Percentiles rank a stretch among this genome's conserved stretches.
Evolutionary conservation across 2,113 vertebrate species (phyloP).

Genomic region (Spea multiplicata): DNA sequence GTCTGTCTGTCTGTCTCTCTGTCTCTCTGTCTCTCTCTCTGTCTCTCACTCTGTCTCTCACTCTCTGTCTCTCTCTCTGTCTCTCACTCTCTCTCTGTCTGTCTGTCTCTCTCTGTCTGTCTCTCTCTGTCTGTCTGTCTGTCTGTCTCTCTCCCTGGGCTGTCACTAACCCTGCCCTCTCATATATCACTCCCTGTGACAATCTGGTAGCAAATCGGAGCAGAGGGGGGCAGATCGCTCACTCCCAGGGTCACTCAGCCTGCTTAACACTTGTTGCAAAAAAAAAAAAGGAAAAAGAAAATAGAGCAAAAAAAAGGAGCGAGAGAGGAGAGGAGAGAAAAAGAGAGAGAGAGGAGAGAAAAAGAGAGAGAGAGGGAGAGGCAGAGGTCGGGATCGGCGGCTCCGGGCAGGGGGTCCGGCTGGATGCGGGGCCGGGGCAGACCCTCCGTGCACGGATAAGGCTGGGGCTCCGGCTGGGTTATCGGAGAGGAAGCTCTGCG

Average conservation of each 20-base stretch:
- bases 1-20: too few species aligned
- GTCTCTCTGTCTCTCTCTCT: too few species aligned
- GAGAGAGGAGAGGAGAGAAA: not conserved
- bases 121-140: too few species aligned
- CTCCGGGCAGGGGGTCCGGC: slow-evolving; percentile 5
- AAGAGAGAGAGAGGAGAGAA: not conserved
- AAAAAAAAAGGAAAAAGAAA: slow-evolving; percentile 50
- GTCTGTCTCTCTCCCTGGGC: slow-evolving; percentile 46
- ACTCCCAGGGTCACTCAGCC: slow-evolving; percentile 60
- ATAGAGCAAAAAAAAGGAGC: not conserved
- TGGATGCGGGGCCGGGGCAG: not conserved
- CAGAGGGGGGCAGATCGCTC: slow-evolving; percentile 66
- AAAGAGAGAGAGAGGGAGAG: slow-evolving; percentile 22
- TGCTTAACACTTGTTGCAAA: slow-evolving; percentile 73
- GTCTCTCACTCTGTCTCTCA: too few species aligned
- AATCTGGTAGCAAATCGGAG: slow-evolving; percentile 64
- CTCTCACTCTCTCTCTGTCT: too few species aligned
- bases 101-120: too few species aligned
- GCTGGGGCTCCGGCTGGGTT: not conserved
- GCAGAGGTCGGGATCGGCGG: too few species aligned
- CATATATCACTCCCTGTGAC: slow-evolving; percentile 65
- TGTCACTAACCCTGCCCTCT: slow-evolving; percentile 60
- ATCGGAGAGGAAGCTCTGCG: not conserved
- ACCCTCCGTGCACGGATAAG: not conserved
- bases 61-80: too few species aligned